Percentiles rank a stretch among this genome's conserved stretches.
Evolutionary conservation across 2,797 vertebrate genomes (phyloP).

Genomic region (Gouania willdenowi): DNA sequence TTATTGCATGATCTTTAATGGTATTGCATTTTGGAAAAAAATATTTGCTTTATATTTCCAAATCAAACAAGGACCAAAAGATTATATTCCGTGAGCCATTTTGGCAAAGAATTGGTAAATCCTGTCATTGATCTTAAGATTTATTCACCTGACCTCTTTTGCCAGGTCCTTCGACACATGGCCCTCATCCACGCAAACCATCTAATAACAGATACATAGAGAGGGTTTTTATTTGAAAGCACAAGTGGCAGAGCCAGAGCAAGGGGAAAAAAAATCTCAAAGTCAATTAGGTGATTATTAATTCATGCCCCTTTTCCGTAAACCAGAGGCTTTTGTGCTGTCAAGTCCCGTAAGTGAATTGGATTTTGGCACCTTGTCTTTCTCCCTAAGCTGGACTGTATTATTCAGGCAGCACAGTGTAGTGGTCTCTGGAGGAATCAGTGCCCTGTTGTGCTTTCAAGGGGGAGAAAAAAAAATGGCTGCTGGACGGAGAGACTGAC

Average conservation of each 20-base stretch:
- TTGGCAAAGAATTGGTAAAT: background rate
- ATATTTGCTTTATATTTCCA: too few species aligned
- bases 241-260: conserved; percentile 58
- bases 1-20: too few species aligned
- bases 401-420: conserved; percentile 64
- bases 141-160: conserved; percentile 39
- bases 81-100: background rate
- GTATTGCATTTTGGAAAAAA: too few species aligned
- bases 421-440: conserved; percentile 59
- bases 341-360: conserved; percentile 92
- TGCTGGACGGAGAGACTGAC: conserved; percentile 50
- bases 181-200: conserved; percentile 56
- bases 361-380: conserved; percentile 82
- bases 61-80: background rate
- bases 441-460: conserved; percentile 53
- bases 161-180: conserved; percentile 48
- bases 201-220: conserved; percentile 80
- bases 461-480: conserved; percentile 26
- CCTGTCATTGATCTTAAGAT: conserved; percentile 29
- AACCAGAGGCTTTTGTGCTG: conserved; percentile 88
- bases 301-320: conserved; percentile 98
- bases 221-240: conserved; percentile 82
- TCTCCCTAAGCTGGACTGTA: conserved; percentile 64
- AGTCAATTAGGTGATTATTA: conserved; percentile 98
- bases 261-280: conserved; percentile 49